Evolutionary conservation across 2,797 vertebrate species (phyloP).

Genomic region (Manis javanica): DNA sequence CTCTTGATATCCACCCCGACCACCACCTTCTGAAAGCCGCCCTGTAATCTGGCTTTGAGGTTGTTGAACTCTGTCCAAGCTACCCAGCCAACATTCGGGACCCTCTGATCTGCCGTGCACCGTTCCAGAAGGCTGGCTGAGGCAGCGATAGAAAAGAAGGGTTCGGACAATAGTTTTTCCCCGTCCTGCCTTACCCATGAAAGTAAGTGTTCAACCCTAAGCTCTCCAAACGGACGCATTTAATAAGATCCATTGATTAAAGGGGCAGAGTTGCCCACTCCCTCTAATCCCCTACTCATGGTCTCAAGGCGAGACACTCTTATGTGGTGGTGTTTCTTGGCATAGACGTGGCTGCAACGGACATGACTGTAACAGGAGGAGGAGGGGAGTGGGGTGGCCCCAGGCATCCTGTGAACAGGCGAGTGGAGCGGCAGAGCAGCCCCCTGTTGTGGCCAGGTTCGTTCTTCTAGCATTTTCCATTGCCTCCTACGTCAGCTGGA

Average conservation of each 20-base stretch:
- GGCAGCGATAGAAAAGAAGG: background rate
- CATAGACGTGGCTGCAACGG: background rate
- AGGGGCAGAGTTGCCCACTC: background rate
- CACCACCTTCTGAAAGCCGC: background rate
- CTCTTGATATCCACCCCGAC: background rate
- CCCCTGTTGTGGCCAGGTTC: background rate
- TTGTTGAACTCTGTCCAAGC: background rate
- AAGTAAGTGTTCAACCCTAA: background rate
- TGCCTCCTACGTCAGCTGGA: background rate
- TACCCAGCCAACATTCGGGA: background rate
- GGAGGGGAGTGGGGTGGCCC: background rate
- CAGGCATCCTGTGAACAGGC: background rate
- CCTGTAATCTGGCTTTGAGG: background rate
- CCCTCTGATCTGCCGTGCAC: background rate
- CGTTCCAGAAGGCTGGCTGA: background rate
- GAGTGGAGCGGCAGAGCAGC: background rate
- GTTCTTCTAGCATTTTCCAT: background rate
- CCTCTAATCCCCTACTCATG: background rate
- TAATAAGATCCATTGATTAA: conserved; percentile 26
- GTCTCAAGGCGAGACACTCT: background rate
- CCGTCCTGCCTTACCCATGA: background rate
- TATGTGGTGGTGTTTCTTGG: conserved; percentile 3
- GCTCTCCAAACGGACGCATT: background rate
- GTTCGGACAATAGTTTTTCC: background rate
- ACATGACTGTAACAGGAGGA: background rate